These are phyloP conservation scores for Amiota communis DNA, from an alignment of 2,888 invertebrate species.

Conservation along the genomic window DNA sequence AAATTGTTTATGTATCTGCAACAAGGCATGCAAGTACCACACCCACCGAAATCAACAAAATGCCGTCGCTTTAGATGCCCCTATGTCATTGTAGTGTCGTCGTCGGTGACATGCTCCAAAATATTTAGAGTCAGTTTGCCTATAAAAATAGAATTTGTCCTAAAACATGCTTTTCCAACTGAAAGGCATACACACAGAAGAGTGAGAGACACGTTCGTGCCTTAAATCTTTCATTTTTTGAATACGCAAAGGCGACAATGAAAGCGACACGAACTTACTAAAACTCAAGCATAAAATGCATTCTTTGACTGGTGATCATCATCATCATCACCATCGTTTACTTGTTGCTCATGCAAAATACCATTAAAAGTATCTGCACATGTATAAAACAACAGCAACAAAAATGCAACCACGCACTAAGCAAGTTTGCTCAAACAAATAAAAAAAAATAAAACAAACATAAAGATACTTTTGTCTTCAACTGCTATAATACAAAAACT, in stretches of 20 bases:
- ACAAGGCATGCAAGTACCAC: not conserved
- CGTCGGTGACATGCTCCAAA: not conserved
- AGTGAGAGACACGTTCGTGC: slow-evolving; percentile 55
- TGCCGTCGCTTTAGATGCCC: not conserved
- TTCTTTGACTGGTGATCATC: not conserved
- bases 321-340: no score
- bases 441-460: not conserved
- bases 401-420: slow-evolving; percentile 11
- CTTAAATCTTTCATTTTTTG: slow-evolving; percentile 62
- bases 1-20: not conserved
- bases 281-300: slow-evolving; percentile 11
- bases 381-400: slow-evolving; percentile 37
- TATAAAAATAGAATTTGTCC: slow-evolving; percentile 67
- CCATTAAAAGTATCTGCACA: slow-evolving; percentile 60
- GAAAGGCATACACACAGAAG: slow-evolving; percentile 26
- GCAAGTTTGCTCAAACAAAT: not conserved
- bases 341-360: slow-evolving; percentile 51
- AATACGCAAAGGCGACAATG: slow-evolving; percentile 57
- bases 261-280: slow-evolving; percentile 47
- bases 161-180: slow-evolving; percentile 58
- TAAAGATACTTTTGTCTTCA: not conserved
- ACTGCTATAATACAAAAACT: slow-evolving; percentile 28
- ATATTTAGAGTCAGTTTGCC: slow-evolving; percentile 39
- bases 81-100: not conserved
- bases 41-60: slow-evolving; percentile 11